Conservation (phyloP, 2,888 invertebrate species). For the Diogma glabrata region DNA sequence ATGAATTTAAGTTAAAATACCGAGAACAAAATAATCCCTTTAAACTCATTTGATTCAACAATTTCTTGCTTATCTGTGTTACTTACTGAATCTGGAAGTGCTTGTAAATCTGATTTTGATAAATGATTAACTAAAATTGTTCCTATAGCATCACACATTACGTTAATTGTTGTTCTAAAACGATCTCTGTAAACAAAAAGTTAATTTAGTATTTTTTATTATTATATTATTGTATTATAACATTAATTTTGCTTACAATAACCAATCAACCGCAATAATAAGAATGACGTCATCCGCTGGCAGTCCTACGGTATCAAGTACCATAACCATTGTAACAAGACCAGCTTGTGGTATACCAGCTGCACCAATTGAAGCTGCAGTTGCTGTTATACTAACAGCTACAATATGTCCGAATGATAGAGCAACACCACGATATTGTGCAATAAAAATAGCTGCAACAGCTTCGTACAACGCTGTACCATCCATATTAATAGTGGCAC, state of each 20-base stretch:
- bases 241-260: constrained; percentile 57
- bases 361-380: constrained; percentile 93
- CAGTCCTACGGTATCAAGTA: constrained; percentile 79
- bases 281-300: constrained; percentile 83
- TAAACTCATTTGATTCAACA: background rate
- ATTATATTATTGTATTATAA: background rate
- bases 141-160: constrained; percentile 89
- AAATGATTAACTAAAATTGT: constrained; percentile 83
- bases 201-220: background rate
- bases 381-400: constrained; percentile 91
- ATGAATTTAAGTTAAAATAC: constrained; percentile 2
- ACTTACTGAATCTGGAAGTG: constrained; percentile 36
- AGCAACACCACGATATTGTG: constrained; percentile 74
- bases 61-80: constrained; percentile 29
- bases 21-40: constrained; percentile 1
- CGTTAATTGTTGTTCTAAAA: constrained; percentile 83
- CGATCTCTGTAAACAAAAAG: constrained; percentile 52
- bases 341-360: constrained; percentile 95
- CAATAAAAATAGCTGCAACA: constrained; percentile 94
- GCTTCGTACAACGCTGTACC: constrained; percentile 92
- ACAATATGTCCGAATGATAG: constrained; percentile 81
- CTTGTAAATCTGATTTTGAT: constrained; percentile 58
- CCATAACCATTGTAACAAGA: constrained; percentile 92
- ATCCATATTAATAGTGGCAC: constrained; percentile 98
- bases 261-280: constrained; percentile 86